These are phyloP conservation scores for Danaus melanippus DNA, from an alignment of 1,140 invertebrate genomes.

Conservation along the genomic window DNA sequence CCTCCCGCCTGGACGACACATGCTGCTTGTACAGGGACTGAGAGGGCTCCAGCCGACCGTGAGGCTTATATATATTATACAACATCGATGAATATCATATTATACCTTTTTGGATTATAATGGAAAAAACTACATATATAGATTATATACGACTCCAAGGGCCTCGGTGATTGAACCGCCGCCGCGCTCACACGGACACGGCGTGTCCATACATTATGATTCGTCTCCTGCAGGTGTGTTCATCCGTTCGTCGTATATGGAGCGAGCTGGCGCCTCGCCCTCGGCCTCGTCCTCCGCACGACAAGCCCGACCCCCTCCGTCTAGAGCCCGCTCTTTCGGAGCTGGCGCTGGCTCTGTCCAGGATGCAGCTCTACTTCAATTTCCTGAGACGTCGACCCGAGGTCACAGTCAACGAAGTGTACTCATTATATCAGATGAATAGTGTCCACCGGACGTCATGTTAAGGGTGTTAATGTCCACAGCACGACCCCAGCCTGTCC, in stretches of 20 bases:
- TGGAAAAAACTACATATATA: too few relatives aligned
- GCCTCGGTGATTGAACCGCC: constrained; percentile 18
- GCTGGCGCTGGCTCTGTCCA: constrained; percentile 91
- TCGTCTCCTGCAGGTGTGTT: constrained; percentile 29
- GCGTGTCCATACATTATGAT: background rate
- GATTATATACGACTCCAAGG: too few relatives aligned
- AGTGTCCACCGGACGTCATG: too few relatives aligned
- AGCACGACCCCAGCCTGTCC: constrained; percentile 31
- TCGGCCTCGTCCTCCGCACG: constrained; percentile 59
- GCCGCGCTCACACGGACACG: background rate
- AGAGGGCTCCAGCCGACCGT: too few relatives aligned
- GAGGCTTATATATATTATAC: too few relatives aligned
- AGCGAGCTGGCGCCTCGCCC: constrained; percentile 78
- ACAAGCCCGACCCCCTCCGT: constrained; percentile 84
- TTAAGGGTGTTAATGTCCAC: background rate
- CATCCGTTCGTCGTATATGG: constrained; percentile 73
- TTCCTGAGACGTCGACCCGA: constrained; percentile 87
- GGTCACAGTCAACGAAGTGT: constrained; percentile 58
- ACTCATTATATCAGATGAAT: too few relatives aligned
- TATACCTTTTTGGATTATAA: too few relatives aligned
- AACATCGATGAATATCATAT: too few relatives aligned
- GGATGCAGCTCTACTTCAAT: constrained; percentile 91
- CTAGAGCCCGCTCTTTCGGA: constrained; percentile 92
- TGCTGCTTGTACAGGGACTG: constrained; percentile 6
- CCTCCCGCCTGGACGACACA: constrained; percentile 18